Evolutionary conservation across 37 sponge, comb jelly and placozoan species (phyloP).

Genomic region (Oopsacas minuta): DNA sequence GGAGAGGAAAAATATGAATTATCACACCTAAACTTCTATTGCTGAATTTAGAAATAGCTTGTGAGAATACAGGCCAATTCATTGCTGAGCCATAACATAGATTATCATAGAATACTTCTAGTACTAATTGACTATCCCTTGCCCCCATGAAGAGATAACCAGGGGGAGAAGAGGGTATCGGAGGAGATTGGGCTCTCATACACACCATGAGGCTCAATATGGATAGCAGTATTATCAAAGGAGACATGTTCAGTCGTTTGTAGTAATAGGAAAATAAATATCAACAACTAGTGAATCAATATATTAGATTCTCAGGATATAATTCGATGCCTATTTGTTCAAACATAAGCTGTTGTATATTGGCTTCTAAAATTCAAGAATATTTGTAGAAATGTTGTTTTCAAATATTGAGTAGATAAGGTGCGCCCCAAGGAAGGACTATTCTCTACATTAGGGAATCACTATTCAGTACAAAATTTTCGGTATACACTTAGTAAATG

Average conservation of each 20-base stretch:
- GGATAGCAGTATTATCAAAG: not conserved
- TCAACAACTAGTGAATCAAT: not conserved
- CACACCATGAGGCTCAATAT: not conserved
- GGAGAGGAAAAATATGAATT: slow-evolving; percentile 7
- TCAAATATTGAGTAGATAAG: too few species aligned
- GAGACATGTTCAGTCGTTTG: not conserved
- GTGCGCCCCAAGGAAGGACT: too few species aligned
- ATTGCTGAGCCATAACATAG: not conserved
- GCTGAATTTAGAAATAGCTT: not conserved
- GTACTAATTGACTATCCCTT: not conserved
- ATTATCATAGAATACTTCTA: slow-evolving; percentile 12
- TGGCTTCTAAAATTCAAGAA: not conserved
- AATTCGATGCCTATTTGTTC: too few species aligned
- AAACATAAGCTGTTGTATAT: not conserved
- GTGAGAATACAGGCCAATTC: not conserved
- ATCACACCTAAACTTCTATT: not conserved
- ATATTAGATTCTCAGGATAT: too few species aligned
- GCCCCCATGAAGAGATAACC: slow-evolving; percentile 3
- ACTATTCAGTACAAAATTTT: too few species aligned
- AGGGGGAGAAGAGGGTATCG: not conserved
- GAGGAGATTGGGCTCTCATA: not conserved
- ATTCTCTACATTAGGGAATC: too few species aligned
- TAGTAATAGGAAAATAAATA: not conserved
- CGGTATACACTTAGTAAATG: too few species aligned
- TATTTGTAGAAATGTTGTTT: not conserved